These are phyloP conservation scores for Noctilio leporinus DNA, from an alignment of 2,113 vertebrate species.

Conservation along the genomic window DNA sequence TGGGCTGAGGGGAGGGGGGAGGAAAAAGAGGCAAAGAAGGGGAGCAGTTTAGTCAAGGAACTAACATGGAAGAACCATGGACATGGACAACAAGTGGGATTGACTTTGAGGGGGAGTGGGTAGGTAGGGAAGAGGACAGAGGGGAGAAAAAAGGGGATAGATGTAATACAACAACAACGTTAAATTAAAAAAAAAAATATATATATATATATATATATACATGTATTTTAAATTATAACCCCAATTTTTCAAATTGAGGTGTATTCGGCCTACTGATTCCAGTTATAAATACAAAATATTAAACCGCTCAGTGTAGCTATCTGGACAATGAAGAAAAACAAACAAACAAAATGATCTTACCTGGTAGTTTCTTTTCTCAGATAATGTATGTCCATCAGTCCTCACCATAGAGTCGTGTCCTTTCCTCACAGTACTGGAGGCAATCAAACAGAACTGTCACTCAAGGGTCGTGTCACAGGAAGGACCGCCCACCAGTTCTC, in stretches of 20 bases:
- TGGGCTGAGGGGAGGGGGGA: too few species aligned
- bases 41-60: too few species aligned
- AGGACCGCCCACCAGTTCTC: slow-evolving; percentile 76
- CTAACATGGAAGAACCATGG: too few species aligned
- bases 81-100: too few species aligned
- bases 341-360: slow-evolving; percentile 49
- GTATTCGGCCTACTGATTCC: not conserved
- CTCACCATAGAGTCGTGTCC: slow-evolving; percentile 78
- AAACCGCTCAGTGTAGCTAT: slow-evolving; percentile 15
- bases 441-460: slow-evolving; percentile 77
- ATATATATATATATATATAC: too few species aligned
- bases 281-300: not conserved
- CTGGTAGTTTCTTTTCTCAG: slow-evolving; percentile 78
- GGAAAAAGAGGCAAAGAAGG: too few species aligned
- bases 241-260: slow-evolving; percentile 4
- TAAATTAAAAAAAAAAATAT: too few species aligned
- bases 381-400: slow-evolving; percentile 79
- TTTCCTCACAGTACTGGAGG: slow-evolving; percentile 78
- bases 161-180: too few species aligned
- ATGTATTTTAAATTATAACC: not conserved
- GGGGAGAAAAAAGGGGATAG: too few species aligned
- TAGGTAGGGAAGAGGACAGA: too few species aligned
- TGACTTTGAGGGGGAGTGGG: too few species aligned
- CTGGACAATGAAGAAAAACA: not conserved
- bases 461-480: slow-evolving; percentile 77